These are phyloP conservation scores for Erythrocercus mccallii DNA, from an alignment of 2,113 vertebrate species.

Conservation along the genomic window DNA sequence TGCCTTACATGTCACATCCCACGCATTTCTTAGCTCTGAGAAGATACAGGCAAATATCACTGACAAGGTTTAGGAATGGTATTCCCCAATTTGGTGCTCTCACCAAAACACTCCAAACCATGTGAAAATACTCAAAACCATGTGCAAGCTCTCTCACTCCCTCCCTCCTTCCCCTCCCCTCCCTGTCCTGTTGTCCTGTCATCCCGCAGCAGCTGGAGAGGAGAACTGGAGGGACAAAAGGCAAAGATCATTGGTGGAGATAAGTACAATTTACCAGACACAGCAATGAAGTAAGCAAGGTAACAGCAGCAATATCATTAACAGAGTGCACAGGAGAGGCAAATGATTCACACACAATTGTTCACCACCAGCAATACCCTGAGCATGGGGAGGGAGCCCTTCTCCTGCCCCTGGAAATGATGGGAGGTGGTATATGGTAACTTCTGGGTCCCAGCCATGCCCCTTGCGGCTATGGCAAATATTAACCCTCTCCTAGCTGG, in stretches of 20 bases:
- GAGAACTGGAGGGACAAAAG: neutral
- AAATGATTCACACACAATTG: neutral
- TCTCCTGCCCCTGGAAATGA: neutral
- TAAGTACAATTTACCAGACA: neutral
- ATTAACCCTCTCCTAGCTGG: neutral
- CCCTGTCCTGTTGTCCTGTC: accelerated
- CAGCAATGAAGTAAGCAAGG: neutral
- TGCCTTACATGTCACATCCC: neutral
- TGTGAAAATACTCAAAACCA: neutral
- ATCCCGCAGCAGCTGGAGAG: neutral
- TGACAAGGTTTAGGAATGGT: neutral
- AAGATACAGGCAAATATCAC: neutral
- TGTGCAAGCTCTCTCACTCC: neutral
- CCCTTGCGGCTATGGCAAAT: neutral
- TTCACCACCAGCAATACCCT: neutral
- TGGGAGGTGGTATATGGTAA: neutral
- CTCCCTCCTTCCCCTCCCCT: neutral
- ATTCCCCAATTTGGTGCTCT: neutral
- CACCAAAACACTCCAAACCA: accelerated
- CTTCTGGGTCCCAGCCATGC: neutral
- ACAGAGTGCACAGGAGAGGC: neutral
- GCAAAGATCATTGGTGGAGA: neutral
- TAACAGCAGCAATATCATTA: neutral
- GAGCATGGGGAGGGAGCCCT: neutral
- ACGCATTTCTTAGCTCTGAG: neutral